Base-by-base conservation (phyloP, 2,797 vertebrate genomes). In the Eutrigla gurnardus region DNA sequence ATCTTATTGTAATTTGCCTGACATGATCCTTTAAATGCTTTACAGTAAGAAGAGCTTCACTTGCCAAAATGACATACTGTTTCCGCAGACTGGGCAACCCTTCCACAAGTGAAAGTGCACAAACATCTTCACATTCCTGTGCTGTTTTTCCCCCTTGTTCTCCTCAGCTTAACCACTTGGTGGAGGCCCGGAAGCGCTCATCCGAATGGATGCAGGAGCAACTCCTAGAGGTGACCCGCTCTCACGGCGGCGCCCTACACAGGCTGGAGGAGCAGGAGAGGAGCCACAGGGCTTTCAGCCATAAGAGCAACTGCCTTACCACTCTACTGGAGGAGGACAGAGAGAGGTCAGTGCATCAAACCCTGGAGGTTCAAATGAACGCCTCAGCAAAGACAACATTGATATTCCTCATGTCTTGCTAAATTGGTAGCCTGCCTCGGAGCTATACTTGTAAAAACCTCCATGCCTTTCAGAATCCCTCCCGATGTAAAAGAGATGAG, bases 291-390 rank as follows among this genome's bases (percentile, higher is more conserved):
- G 94, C 95, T 78, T 96, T 96, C 33, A 93, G 95, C 92, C 93
- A 95, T 67, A 96, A 95, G 90, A 97, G 93, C 7, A 94, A 96
- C 58, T 93, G 95, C 81, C 96, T 97, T 75, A 95, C 94, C 86
- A 87, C 91, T 77, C 89, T 97, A 85, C 88, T 98, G 89, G 96
- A 97, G 92, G 95, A 96, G 86, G 96, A 98, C 91, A 92, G 95
- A 74, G 93, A 96, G 94, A 96, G 96, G 97, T 98, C 93, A 90
- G 95, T 67, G 73, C 60, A 82, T 39, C 63, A 59, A 77, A 78
- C 42, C 66, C 42, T 6, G 7, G 6, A 47, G 35, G 39, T 66
- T 71, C 25, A 74, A 55, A 82, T 52, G 33, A 72, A 65, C 59
- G 59, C 58, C 25, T 0, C 37, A 63, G 68, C 42, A 77, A 84